Percentiles rank a stretch among this genome's conserved stretches.
Evolutionary conservation across 2,888 invertebrate genomes (phyloP).

Genomic region (Andrena bucephala): DNA sequence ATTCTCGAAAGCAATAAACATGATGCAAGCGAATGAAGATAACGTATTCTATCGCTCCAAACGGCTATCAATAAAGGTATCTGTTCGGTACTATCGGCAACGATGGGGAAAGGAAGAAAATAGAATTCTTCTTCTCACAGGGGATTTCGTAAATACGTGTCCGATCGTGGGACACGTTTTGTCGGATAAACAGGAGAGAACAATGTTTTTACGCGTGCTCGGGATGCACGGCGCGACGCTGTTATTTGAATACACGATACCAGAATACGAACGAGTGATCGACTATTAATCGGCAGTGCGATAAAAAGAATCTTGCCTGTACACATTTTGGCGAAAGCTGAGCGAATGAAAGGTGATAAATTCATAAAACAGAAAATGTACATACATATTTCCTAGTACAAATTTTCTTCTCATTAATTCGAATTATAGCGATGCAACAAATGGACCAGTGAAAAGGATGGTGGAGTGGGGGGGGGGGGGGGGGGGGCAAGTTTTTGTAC

Average conservation of each 20-base stretch:
- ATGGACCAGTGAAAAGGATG: too few species aligned
- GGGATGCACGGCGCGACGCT: not conserved
- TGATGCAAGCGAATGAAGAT: not conserved
- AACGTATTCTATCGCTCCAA: not conserved
- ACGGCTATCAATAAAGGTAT: not conserved
- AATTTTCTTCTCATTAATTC: not conserved
- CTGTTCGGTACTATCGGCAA: not conserved
- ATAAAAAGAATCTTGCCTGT: not conserved
- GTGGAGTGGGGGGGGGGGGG: too few species aligned
- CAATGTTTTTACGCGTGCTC: not conserved
- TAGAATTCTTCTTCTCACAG: not conserved
- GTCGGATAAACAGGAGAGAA: not conserved
- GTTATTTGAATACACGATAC: not conserved
- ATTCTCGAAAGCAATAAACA: slow-evolving; percentile 5
- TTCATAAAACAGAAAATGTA: too few species aligned
- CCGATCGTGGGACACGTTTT: not conserved
- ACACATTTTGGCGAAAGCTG: too few species aligned
- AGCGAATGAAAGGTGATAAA: too few species aligned
- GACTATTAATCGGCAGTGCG: not conserved
- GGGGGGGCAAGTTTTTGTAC: not conserved
- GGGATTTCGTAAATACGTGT: not conserved
- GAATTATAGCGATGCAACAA: not conserved
- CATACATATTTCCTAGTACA: too few species aligned
- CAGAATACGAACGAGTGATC: not conserved
- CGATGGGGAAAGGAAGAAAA: not conserved